Base-by-base conservation (phyloP, 2,797 vertebrate species). In the Alosa sapidissima region DNA sequence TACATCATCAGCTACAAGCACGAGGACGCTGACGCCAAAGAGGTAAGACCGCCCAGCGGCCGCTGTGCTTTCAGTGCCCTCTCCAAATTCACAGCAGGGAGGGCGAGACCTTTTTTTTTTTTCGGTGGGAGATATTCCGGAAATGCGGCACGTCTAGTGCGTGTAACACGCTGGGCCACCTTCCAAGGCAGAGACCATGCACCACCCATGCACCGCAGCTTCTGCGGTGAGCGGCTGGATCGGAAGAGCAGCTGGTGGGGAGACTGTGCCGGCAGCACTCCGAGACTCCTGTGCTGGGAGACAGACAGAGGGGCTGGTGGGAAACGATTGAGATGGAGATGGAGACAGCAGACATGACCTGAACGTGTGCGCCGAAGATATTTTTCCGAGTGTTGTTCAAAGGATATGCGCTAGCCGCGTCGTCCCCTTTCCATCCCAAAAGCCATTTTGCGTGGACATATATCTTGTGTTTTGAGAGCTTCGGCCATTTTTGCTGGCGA, bases 1-100 rank as follows among this genome's bases (percentile, higher is more conserved):
- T 99, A 99, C 81, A 91, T 96, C 16, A 87, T 99, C 89, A 96
- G 92, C 90, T 99, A 99, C 91, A 97, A 95, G 92, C 94, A 96
- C 13, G 93, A 95, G 10, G 95, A 94, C 0, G 97, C 97, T 55
- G 96, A 97, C 0, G 11, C 93, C 62, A 99, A 97, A 93, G 96
- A 99, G 96, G 99, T 99, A 91, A 91, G 93, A 82, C 87, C 82
- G 41, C 58, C 51, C 49, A 65, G n/a, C 1, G 5, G 21, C 28
- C 11, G 8, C 68, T 16, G 33, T 2, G 14, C 8, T 24, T 28
- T 8, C 24, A 65, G 24, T 65, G 60, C 24, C 60, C 24, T 65
- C 60, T 65, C 60, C 60, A 65, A 11, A 60, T 60, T 60, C 19
- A 55, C 84, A 84, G 83, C 55, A 60, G 62, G 24, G 24, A 33